Evolutionary conservation across 2,797 vertebrate species (phyloP).

Genomic region (Argentina silus): DNA sequence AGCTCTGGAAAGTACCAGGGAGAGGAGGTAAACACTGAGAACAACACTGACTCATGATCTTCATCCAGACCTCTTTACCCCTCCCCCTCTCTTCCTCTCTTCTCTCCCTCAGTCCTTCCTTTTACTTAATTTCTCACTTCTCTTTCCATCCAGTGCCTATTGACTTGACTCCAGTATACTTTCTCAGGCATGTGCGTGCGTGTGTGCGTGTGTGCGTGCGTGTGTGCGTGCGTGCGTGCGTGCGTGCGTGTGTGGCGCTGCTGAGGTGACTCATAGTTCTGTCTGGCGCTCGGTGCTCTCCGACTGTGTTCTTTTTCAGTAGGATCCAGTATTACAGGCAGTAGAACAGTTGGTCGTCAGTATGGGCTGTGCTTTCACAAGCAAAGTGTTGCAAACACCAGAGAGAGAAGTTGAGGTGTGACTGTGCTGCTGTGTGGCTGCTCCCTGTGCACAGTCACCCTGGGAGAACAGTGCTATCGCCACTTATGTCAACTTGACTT

Average conservation of each 20-base stretch:
- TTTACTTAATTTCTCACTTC: not conserved
- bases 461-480: too few relatives aligned
- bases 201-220: not conserved
- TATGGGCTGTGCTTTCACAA: too few relatives aligned
- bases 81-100: slow-evolving; percentile 38
- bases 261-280: slow-evolving; percentile 60
- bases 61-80: slow-evolving; percentile 29
- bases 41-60: slow-evolving; percentile 24
- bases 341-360: slow-evolving; percentile 65
- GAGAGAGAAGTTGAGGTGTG: too few relatives aligned
- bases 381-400: too few relatives aligned
- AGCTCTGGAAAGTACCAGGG: slow-evolving; percentile 28
- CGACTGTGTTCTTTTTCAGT: not conserved
- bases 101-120: not conserved
- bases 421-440: too few relatives aligned
- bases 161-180: slow-evolving; percentile 27
- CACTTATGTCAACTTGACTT: too few relatives aligned
- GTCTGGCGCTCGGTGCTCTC: slow-evolving; percentile 67
- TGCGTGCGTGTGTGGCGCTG: too few relatives aligned
- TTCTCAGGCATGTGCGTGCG: slow-evolving; percentile 34
- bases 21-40: slow-evolving; percentile 7
- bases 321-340: slow-evolving; percentile 31
- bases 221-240: not conserved
- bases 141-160: not conserved
- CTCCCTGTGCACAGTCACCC: too few relatives aligned